Conservation (phyloP, 2,888 invertebrate species). For the Dione juno region DNA sequence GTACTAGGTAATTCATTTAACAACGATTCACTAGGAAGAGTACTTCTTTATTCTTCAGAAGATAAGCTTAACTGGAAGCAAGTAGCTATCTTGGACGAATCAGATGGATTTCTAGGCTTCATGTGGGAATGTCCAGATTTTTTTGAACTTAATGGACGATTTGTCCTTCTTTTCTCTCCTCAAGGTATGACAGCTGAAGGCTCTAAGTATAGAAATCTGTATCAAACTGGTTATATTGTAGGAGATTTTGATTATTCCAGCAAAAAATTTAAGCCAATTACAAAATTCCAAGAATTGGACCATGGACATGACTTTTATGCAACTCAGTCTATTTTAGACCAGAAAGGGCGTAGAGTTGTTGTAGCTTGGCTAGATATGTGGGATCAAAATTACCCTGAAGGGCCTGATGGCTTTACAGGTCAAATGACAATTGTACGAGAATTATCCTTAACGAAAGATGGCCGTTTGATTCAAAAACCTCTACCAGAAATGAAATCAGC, state of each 20-base stretch:
- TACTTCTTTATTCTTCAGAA: conserved; percentile 63
- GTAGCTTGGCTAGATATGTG: conserved; percentile 78
- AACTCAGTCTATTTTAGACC: conserved; percentile 65
- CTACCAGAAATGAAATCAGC: conserved; percentile 52
- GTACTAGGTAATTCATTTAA: conserved; percentile 72
- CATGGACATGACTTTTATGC: conserved; percentile 77
- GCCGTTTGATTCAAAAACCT: conserved; percentile 61
- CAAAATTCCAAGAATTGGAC: conserved; percentile 65
- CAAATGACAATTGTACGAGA: conserved; percentile 67
- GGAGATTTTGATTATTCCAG: conserved; percentile 68
- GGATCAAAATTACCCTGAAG: conserved; percentile 69
- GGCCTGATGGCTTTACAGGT: conserved; percentile 69
- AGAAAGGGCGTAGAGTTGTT: conserved; percentile 57
- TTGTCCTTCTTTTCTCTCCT: conserved; percentile 71
- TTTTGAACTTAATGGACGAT: conserved; percentile 66
- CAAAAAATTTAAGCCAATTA: conserved; percentile 55
- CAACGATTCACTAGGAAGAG: conserved; percentile 58
- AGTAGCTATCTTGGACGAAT: conserved; percentile 58
- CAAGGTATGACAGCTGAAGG: conserved; percentile 68
- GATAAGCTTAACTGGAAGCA: conserved; percentile 65
- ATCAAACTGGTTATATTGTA: conserved; percentile 73
- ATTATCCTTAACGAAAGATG: conserved; percentile 56
- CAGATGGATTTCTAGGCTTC: conserved; percentile 65
- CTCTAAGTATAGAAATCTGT: conserved; percentile 65
- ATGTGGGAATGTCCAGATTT: conserved; percentile 83